Percentiles rank a stretch among this genome's conserved stretches.
phyloP scores from a whole-genome alignment of 2,113 vertebrate species.

The Psilopsiagon aymara region DNA sequence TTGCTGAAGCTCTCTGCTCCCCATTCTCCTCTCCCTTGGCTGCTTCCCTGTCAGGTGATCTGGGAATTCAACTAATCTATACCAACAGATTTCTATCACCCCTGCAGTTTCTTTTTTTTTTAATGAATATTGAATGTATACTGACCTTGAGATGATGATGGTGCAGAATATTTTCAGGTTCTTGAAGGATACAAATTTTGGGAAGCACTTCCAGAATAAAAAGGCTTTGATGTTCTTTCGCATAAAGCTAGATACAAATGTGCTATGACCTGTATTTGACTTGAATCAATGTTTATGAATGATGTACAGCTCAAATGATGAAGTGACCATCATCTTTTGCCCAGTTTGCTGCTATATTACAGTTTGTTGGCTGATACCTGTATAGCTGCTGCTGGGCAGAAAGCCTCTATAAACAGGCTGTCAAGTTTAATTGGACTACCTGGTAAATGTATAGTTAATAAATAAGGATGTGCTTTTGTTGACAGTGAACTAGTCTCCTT shows the following conservation, averaged over 20 bases:
- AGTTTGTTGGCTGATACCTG: background rate
- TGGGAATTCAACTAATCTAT: conserved; percentile 51
- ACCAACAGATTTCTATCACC: conserved; percentile 47
- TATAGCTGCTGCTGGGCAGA: conserved; percentile 10
- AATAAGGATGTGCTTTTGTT: conserved; percentile 3
- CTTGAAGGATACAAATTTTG: conserved; percentile 52
- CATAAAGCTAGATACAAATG: conserved; percentile 7
- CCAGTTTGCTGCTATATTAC: conserved; percentile 10
- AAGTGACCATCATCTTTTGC: background rate
- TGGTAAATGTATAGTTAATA: conserved; percentile 37
- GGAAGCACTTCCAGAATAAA: conserved; percentile 28
- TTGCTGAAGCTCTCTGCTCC: background rate
- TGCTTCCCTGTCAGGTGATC: conserved; percentile 6
- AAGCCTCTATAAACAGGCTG: conserved; percentile 30
- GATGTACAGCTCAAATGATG: background rate
- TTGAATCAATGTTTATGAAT: background rate
- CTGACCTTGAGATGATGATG: conserved; percentile 34
- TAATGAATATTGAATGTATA: conserved; percentile 48
- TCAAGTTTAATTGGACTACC: conserved; percentile 25
- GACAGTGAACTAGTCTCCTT: background rate
- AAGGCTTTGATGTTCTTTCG: conserved; percentile 29
- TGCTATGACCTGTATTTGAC: conserved; percentile 45
- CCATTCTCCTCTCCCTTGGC: background rate
- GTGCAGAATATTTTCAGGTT: conserved; percentile 24
- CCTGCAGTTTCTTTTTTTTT: conserved; percentile 8